A percentile compares a stretch with the other conserved stretches of the same genome.
Conservation (phyloP, 2,888 invertebrate species). For the Pseudococcus viburni region DNA sequence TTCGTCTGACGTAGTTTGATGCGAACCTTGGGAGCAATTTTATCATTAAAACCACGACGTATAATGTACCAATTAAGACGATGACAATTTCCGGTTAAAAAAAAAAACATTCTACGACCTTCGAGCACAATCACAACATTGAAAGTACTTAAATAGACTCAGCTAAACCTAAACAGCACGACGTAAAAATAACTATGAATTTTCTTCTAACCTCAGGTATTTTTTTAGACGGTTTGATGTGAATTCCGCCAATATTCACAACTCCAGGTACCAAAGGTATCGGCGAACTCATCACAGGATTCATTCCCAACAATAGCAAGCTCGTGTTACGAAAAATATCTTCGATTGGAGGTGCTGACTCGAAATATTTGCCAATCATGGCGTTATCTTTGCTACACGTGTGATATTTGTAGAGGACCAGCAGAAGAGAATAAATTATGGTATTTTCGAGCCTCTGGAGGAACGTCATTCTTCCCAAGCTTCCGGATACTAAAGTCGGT, state of each 20-base stretch:
- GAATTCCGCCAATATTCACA: slow-evolving; percentile 53
- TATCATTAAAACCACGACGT: not conserved
- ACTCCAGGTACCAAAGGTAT: slow-evolving; percentile 55
- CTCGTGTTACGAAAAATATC: slow-evolving; percentile 57
- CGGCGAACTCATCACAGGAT: not conserved
- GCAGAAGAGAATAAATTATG: not conserved
- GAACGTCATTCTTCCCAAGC: slow-evolving; percentile 51
- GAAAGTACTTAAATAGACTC: too few species aligned
- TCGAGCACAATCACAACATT: not conserved
- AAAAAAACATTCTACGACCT: not conserved
- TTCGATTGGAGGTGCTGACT: not conserved
- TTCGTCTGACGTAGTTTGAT: not conserved
- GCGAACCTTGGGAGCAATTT: not conserved
- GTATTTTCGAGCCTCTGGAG: slow-evolving; percentile 42
- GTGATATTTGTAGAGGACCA: not conserved
- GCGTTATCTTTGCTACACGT: not conserved
- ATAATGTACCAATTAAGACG: not conserved
- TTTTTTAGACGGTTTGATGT: slow-evolving; percentile 27
- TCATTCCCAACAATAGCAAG: slow-evolving; percentile 27
- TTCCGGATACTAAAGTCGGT: slow-evolving; percentile 69
- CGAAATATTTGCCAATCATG: slow-evolving; percentile 70
- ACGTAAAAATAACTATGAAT: not conserved
- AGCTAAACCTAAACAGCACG: too few species aligned
- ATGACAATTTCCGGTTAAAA: not conserved
- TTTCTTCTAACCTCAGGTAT: not conserved